These are phyloP conservation scores for Pygoscelis antarcticus DNA, from an alignment of 2,113 vertebrate genomes.

Conservation along the genomic window DNA sequence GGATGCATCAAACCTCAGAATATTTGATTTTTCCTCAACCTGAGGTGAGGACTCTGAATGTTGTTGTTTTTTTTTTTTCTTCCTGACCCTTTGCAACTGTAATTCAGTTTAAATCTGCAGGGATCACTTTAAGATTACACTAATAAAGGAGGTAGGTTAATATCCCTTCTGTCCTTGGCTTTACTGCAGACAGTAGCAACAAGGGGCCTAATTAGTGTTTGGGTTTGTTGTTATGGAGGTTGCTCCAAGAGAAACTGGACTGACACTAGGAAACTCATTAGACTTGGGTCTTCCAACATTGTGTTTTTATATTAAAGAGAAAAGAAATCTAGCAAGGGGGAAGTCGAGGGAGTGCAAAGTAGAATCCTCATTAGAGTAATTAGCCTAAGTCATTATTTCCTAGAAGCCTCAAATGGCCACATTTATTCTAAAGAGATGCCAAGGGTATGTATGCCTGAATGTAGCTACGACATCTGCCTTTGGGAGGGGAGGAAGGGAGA, in stretches of 20 bases:
- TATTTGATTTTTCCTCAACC: conserved; percentile 11
- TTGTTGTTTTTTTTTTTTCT: background rate
- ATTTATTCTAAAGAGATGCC: conserved; percentile 20
- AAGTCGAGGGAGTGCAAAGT: background rate
- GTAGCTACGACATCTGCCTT: background rate
- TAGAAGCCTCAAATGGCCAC: background rate
- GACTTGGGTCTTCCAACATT: background rate
- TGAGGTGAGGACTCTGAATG: background rate
- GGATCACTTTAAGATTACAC: background rate
- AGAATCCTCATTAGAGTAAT: conserved; percentile 59
- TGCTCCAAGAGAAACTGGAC: conserved; percentile 39
- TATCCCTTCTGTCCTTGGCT: conserved; percentile 35
- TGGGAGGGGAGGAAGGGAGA: background rate
- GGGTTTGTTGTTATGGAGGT: conserved; percentile 19
- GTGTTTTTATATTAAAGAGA: background rate
- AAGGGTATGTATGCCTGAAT: background rate
- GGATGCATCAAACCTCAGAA: background rate
- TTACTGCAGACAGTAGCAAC: conserved; percentile 8
- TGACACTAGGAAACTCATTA: conserved; percentile 28
- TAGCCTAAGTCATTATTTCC: conserved; percentile 54
- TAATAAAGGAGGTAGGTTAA: conserved; percentile 29
- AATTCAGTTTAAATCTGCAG: background rate
- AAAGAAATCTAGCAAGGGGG: background rate
- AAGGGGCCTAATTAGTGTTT: conserved; percentile 54
- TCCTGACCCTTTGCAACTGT: background rate